phyloP scores from a whole-genome alignment of 1,140 invertebrate genomes.

The Magallana gigas region DNA sequence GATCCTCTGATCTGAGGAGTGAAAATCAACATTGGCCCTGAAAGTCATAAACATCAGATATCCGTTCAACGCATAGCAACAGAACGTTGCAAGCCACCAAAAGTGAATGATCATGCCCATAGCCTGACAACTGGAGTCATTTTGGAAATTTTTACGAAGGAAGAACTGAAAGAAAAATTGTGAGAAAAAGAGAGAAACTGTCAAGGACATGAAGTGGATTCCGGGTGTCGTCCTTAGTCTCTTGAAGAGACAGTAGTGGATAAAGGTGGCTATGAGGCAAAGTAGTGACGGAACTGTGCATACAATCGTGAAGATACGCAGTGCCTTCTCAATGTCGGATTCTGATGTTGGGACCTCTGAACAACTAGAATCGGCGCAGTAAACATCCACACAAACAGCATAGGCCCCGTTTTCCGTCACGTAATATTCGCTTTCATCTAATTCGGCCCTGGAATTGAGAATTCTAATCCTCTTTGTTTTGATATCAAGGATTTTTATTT shows the following conservation, averaged over 20 bases:
- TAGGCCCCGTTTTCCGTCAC: not conserved
- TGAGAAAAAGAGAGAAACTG: slow-evolving; percentile 7
- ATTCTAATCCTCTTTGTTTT: not conserved
- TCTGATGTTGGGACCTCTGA: not conserved
- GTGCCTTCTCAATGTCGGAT: not conserved
- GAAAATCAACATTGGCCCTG: not conserved
- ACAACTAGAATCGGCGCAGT: not conserved
- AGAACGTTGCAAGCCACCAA: not conserved
- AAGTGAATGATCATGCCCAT: slow-evolving; percentile 3
- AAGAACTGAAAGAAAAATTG: slow-evolving; percentile 26
- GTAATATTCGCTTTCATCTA: not conserved
- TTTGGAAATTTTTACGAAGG: slow-evolving; percentile 10
- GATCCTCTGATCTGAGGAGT: not conserved
- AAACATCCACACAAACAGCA: not conserved
- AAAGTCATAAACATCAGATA: slow-evolving; percentile 14
- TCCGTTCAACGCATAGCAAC: not conserved
- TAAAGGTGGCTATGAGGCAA: not conserved
- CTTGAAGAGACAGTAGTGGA: slow-evolving; percentile 4
- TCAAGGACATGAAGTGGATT: not conserved
- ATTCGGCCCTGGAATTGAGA: not conserved
- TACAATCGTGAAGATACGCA: slow-evolving; percentile 4
- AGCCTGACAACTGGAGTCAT: not conserved
- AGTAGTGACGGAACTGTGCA: not conserved
- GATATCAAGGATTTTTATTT: not conserved
- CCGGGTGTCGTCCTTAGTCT: not conserved